phyloP scores from a whole-genome alignment of 92 coral and sea anemone genomes.

The Phymanthus crucifer region DNA sequence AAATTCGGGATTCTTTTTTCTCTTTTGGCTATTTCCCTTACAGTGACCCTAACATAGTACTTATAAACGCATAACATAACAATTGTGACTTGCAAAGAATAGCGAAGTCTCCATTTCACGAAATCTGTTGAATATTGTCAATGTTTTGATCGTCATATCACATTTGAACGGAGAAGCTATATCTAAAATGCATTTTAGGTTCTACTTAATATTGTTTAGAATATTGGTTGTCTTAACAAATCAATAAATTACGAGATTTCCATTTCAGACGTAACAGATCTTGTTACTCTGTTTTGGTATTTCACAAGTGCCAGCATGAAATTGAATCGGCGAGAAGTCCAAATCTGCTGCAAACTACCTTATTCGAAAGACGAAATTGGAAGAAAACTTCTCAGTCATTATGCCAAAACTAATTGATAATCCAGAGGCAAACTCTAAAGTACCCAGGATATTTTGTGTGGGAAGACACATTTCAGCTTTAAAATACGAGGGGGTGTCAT shows the following conservation, averaged over 20 bases:
- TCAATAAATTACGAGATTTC: neutral
- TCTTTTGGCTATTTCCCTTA: too few relatives aligned
- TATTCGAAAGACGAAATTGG: neutral
- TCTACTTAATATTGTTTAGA: neutral
- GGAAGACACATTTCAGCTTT: neutral
- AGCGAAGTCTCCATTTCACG: neutral
- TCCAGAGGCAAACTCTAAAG: neutral
- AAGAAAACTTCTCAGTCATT: neutral
- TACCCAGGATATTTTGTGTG: neutral
- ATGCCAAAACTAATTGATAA: neutral
- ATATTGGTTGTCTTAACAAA: neutral
- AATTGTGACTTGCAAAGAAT: too few relatives aligned
- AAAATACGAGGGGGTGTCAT: neutral
- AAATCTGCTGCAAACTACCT: too few relatives aligned
- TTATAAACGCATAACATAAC: too few relatives aligned
- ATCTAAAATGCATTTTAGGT: neutral
- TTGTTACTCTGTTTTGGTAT: neutral
- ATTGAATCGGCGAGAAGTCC: too few relatives aligned
- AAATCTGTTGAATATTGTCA: neutral
- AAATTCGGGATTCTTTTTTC: too few relatives aligned
- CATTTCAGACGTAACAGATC: neutral
- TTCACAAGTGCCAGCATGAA: too few relatives aligned
- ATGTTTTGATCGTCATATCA: neutral
- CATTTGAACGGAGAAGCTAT: neutral
- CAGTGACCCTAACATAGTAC: too few relatives aligned